phyloP scores from a whole-genome alignment of 2,113 vertebrate genomes.

The Oryzias javanicus region DNA sequence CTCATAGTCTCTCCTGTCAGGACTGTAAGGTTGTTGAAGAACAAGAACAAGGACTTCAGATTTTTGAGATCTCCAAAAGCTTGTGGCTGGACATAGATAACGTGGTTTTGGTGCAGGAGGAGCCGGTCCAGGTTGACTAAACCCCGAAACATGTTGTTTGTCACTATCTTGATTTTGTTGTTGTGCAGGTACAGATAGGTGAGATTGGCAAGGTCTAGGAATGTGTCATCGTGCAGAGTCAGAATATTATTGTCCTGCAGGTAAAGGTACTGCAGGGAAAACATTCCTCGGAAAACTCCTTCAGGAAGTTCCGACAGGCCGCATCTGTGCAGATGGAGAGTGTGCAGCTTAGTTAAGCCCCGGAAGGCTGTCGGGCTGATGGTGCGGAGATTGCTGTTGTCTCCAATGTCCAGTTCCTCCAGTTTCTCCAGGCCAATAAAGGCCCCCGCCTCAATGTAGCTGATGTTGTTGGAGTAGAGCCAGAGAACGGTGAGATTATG shows the following conservation, averaged over 20 bases:
- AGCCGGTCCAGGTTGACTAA: conserved; percentile 90
- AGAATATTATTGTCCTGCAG: conserved; percentile 93
- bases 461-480: conserved; percentile 96
- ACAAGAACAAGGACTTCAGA: conserved; percentile 92
- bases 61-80: conserved; percentile 91
- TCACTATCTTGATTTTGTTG: conserved; percentile 91
- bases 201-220: conserved; percentile 95
- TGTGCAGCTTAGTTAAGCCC: conserved; percentile 90
- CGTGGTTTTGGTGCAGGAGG: conserved; percentile 91
- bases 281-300: conserved; percentile 88
- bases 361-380: conserved; percentile 89
- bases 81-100: conserved; percentile 83
- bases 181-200: conserved; percentile 96
- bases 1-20: conserved; percentile 88
- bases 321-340: conserved; percentile 92
- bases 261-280: conserved; percentile 94
- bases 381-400: conserved; percentile 88
- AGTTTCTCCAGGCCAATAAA: conserved; percentile 88
- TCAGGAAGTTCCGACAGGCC: conserved; percentile 89
- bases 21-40: conserved; percentile 93
- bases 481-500: conserved; percentile 94
- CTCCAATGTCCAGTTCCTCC: conserved; percentile 95
- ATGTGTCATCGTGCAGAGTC: conserved; percentile 88
- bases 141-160: conserved; percentile 89
- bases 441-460: conserved; percentile 87